phyloP scores from a whole-genome alignment of 2,888 invertebrate genomes.

The Caenorhabditis auriculariae region DNA sequence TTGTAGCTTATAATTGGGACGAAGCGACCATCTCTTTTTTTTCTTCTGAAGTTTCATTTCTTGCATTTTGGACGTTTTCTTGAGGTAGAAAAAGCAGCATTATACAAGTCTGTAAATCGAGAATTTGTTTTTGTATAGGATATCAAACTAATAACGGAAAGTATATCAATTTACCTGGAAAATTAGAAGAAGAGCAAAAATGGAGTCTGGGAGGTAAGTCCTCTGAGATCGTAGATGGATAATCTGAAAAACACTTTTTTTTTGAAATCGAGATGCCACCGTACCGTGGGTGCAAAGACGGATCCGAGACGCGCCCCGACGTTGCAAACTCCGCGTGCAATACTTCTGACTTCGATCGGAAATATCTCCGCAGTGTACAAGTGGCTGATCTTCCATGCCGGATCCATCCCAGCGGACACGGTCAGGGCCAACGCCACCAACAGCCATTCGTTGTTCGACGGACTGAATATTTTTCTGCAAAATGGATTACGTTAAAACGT shows the following conservation, averaged over 20 bases:
- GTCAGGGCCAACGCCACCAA: constrained; percentile 36
- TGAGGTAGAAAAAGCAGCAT: too few relatives aligned
- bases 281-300: constrained; percentile 50
- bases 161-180: constrained; percentile 42
- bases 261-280: not conserved
- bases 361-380: constrained; percentile 58
- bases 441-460: constrained; percentile 5
- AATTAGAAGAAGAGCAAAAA: constrained; percentile 48
- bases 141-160: too few relatives aligned
- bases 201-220: constrained; percentile 31
- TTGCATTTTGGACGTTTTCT: too few relatives aligned
- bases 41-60: too few relatives aligned
- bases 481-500: not conserved
- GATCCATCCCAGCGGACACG: constrained; percentile 49
- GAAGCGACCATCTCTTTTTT: too few relatives aligned
- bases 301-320: constrained; percentile 50
- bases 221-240: constrained; percentile 31
- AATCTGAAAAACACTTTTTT: constrained; percentile 28
- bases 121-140: too few relatives aligned
- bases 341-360: constrained; percentile 50
- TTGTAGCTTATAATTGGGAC: too few relatives aligned
- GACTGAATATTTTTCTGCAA: constrained; percentile 14
- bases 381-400: constrained; percentile 60
- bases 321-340: constrained; percentile 58
- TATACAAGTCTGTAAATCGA: too few relatives aligned